Base-by-base conservation (phyloP, 2,888 invertebrate genomes). In the Apoda limacodes region DNA sequence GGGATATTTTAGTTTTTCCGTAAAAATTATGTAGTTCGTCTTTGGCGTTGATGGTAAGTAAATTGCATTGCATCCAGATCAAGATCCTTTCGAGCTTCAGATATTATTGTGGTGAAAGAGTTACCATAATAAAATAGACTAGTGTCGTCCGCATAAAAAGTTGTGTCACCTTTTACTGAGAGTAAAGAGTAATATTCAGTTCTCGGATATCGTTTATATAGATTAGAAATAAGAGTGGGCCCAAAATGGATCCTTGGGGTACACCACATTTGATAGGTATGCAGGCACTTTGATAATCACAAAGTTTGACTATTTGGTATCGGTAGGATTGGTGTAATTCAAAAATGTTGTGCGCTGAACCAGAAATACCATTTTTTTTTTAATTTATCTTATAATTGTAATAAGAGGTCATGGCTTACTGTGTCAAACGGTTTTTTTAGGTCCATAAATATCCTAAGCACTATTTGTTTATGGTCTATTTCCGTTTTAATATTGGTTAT, bases 221-320 rank as follows among this genome's bases (percentile, higher is more conserved):
- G 5, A 6, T 9, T n/a, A n/a, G n/a, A n/a, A n/a, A n/a, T n/a
- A n/a, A n/a, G n/a, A 43, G 25, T 6, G 40, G 40, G 1, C 39
- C 37, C 2, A 41, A 2, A 9, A 41, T 36, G 1, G 41, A 39
- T 0, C 39, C 41, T 17, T 40, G 38, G 3, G 39, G 41, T 7
- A 36, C 27, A 7, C 38, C 39, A 14, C 14, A 43, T 1, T 32
- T 35, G 1, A 43, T 10, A 1, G 5, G 5, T 30, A 9, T 4
- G 2, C 32, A 4, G 3, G 13, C 5, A 28, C 44, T 44, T 7
- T 9, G 2, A 9, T 13, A 21, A 4, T 26, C 17, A 22, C 9
- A 29, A 1, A 41, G 34, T 30, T 40, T 39, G 2, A 39, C 40
- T 2, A 39, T 14, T 33, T 44, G 41, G 9, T 11, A 13, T 9